Evolutionary conservation across 2,888 invertebrate genomes (phyloP), one percentile per base, ranked within the genome.

Genomic region (Plemyria rubiginata): DNA sequence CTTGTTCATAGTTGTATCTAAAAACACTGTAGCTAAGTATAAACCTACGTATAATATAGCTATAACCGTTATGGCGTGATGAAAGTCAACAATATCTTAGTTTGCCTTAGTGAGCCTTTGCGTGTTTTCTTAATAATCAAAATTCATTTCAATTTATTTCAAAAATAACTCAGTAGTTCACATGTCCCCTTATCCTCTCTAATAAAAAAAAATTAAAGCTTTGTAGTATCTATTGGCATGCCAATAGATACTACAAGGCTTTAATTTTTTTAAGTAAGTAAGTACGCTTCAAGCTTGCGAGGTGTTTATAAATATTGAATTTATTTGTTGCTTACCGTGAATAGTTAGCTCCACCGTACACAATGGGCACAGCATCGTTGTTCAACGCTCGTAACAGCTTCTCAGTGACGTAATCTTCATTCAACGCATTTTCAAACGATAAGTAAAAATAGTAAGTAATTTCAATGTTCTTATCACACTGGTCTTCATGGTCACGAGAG

Each of bases 311-410:
- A 43, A 22, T 22, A 22, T 43, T 16, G 13, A 13, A 15, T 29
- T 12, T 15, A 36, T 16, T 22, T 13, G 22, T 2, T 36, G 66
- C 66, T 69, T 71, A 84, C 85, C 84, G 76, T 13, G 80, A 69
- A 68, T 86, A 85, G 63, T 86, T 78, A 50, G 94, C 94, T 40
- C 94, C 94, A 13, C 96, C 95, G 85, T 94, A 95, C n/a, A 95
- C 95, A 43, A 96, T 94, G 0, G 96, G 96, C n/a, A 96, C 84
- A 9, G 94, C 91, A 73, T 94, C 91, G 81, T 90, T 73, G 54
- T 84, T 76, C 62, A 84, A 71, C 6, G 87, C 82, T 67, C 65
- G 73, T 55, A 87, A 54, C 40, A 86, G 55, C 63, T 87, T 87
- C 62, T 86, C 87, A 11, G 88, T 88, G 2, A 75, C 78, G 53